phyloP scores from a whole-genome alignment of 2,113 vertebrate species.

The Polypterus bichir region DNA sequence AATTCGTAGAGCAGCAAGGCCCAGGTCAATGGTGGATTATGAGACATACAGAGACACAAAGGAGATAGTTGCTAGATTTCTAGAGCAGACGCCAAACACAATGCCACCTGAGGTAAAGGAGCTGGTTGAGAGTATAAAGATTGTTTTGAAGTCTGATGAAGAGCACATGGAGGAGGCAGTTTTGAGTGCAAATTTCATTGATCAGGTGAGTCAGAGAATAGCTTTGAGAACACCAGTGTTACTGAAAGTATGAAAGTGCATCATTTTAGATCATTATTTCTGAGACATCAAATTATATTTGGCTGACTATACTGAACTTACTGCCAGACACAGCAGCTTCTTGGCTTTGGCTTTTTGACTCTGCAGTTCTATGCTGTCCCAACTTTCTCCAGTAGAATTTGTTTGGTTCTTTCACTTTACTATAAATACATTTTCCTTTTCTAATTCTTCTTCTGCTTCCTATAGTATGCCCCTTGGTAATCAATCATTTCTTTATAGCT shows the following conservation, averaged over 20 bases:
- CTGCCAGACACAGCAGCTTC: neutral
- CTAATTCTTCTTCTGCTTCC: no score
- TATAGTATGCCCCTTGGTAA: no score
- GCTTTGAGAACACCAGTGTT: neutral
- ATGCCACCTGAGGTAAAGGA: slow-evolving; percentile 57
- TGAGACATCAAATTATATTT: neutral
- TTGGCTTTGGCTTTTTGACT: no score
- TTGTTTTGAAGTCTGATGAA: slow-evolving; percentile 66
- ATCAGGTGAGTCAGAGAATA: slow-evolving; percentile 37
- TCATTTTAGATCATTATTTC: neutral
- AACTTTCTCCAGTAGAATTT: no score
- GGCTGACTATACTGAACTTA: neutral
- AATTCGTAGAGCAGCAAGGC: slow-evolving; percentile 36
- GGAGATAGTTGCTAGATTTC: slow-evolving; percentile 49
- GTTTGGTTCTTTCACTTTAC: no score
- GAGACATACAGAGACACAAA: slow-evolving; percentile 67
- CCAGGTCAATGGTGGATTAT: slow-evolving; percentile 59
- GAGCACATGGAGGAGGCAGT: slow-evolving; percentile 70
- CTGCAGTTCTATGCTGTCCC: no score
- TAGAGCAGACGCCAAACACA: slow-evolving; percentile 56
- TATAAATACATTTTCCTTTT: no score
- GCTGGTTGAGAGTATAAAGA: slow-evolving; percentile 63
- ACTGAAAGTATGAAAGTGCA: neutral
- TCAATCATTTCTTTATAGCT: no score
- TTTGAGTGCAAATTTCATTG: slow-evolving; percentile 60